Percentiles rank a stretch among this genome's conserved stretches.
Evolutionary conservation across 1,140 invertebrate genomes (phyloP).

Genomic region (Aphaenogaster ashmeadi): DNA sequence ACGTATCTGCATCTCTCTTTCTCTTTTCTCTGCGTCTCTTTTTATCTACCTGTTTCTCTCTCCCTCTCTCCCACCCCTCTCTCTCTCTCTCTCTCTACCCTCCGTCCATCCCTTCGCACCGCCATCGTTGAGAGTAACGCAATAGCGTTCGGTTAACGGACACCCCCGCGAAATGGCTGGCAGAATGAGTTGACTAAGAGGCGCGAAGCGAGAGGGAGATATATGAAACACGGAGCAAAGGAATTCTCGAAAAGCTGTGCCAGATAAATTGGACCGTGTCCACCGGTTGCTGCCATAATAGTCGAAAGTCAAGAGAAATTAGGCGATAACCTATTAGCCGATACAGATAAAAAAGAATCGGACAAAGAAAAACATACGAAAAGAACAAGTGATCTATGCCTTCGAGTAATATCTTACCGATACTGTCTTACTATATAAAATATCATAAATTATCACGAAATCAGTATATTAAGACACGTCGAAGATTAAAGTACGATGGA

Average conservation of each 20-base stretch:
- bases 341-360: conserved; percentile 5
- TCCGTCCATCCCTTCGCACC: background rate
- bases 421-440: background rate
- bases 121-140: conserved; percentile 21
- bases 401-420: background rate
- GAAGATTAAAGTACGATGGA: background rate
- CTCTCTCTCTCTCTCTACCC: background rate
- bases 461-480: background rate
- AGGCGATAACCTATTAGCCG: background rate
- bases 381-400: background rate
- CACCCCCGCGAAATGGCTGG: conserved; percentile 56
- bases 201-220: background rate
- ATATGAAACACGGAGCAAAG: conserved; percentile 5
- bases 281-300: conserved; percentile 38
- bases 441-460: background rate
- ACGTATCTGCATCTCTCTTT: background rate
- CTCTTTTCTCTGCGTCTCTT: background rate
- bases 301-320: conserved; percentile 65
- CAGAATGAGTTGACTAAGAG: conserved; percentile 8
- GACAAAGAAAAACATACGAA: background rate
- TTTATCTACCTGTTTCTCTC: background rate
- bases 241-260: conserved; percentile 62
- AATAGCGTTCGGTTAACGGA: conserved; percentile 10
- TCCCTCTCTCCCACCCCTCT: background rate
- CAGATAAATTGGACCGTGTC: conserved; percentile 72